phyloP scores from a whole-genome alignment of 2,113 vertebrate species.

The Benitochromis conjunctus region DNA sequence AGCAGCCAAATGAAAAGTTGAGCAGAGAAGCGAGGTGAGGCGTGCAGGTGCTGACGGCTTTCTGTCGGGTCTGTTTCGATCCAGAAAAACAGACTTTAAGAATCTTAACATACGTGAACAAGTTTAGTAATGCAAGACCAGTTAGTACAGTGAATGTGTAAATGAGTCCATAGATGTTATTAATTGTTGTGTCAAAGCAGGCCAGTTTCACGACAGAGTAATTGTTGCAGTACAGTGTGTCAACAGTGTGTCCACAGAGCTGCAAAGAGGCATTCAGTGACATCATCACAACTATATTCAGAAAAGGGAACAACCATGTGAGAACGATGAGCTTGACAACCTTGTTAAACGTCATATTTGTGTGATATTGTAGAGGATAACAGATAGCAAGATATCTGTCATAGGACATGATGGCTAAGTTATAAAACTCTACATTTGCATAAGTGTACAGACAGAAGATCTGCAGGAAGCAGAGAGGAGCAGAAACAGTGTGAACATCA shows the following conservation, averaged over 20 bases:
- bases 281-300: background rate
- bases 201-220: conserved; percentile 45
- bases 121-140: background rate
- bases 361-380: background rate
- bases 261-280: conserved; percentile 1
- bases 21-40: conserved; percentile 44
- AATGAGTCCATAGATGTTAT: conserved; percentile 36
- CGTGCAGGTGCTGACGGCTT: conserved; percentile 10
- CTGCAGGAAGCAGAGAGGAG: conserved; percentile 14
- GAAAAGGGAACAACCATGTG: conserved; percentile 17
- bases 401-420: conserved; percentile 25
- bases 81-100: conserved; percentile 9
- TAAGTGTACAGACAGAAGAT: background rate
- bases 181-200: conserved; percentile 33
- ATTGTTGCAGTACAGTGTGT: conserved; percentile 55
- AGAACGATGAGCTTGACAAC: background rate
- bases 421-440: background rate
- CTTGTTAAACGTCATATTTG: background rate
- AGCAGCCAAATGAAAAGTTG: conserved; percentile 32
- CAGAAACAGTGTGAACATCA: too few relatives aligned
- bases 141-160: background rate
- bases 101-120: conserved; percentile 8
- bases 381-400: conserved; percentile 38
- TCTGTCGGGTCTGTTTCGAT: background rate
- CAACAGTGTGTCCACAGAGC: conserved; percentile 46